A percentile compares a stretch with the other conserved stretches of the same genome.
Evolutionary conservation across 2,888 invertebrate genomes (phyloP).

Genomic region (Pristionchus entomophagus): DNA sequence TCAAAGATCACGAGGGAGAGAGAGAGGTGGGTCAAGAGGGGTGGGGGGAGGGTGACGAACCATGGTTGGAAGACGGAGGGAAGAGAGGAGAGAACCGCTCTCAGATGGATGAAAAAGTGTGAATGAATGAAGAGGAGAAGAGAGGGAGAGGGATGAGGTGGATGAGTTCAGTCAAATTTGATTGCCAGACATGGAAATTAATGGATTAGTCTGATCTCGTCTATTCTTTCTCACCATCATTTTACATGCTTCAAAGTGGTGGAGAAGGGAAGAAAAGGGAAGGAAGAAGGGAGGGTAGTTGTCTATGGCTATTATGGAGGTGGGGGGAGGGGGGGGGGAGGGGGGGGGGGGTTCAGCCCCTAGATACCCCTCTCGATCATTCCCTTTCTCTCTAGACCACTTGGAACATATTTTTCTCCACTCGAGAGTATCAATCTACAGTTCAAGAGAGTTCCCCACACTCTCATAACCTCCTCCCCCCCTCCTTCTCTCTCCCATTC

Average conservation of each 20-base stretch:
- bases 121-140: neutral
- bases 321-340: too few species aligned
- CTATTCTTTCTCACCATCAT: neutral
- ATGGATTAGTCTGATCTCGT: neutral
- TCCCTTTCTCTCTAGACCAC: neutral
- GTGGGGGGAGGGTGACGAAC: neutral
- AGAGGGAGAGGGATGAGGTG: neutral
- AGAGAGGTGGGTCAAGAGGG: too few species aligned
- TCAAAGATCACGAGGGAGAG: too few species aligned
- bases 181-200: too few species aligned
- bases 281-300: conserved; percentile 9
- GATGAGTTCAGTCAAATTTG: neutral
- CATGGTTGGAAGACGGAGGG: conserved; percentile 8
- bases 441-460: neutral
- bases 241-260: conserved; percentile 3
- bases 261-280: neutral
- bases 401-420: conserved; percentile 17
- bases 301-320: conserved; percentile 9
- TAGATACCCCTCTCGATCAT: neutral
- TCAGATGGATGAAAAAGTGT: neutral
- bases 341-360: neutral
- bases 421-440: neutral
- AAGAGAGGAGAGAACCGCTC: neutral
- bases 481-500: too few species aligned
- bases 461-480: neutral